Evolutionary conservation across 1,140 invertebrate genomes (phyloP).

Genomic region (Calliphora vicina): DNA sequence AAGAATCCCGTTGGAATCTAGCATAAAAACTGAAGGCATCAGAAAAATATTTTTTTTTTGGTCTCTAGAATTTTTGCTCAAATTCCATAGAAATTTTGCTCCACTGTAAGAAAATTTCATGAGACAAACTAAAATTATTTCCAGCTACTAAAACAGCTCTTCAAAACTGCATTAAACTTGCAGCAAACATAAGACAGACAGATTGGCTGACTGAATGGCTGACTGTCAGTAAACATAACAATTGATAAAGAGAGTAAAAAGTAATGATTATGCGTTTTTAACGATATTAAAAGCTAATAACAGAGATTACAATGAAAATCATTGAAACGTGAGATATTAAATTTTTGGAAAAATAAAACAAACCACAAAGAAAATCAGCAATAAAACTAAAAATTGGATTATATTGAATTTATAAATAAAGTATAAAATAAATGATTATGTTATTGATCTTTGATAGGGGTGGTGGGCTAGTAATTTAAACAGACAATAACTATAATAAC

Average conservation of each 20-base stretch:
- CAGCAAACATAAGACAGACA: conserved; percentile 23
- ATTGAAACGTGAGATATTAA: conserved; percentile 33
- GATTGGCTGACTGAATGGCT: conserved; percentile 25
- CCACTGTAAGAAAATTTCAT: too few relatives aligned
- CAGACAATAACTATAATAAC: neutral
- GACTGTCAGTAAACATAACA: neutral
- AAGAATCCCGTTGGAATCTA: too few relatives aligned
- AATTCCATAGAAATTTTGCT: too few relatives aligned
- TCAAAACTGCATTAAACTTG: too few relatives aligned
- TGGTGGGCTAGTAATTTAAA: neutral
- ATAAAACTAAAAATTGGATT: neutral
- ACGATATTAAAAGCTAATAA: conserved; percentile 30
- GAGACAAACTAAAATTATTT: too few relatives aligned
- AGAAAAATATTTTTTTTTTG: too few relatives aligned
- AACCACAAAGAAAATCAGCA: neutral
- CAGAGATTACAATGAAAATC: conserved; percentile 25
- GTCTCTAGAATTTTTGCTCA: too few relatives aligned
- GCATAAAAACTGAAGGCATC: too few relatives aligned
- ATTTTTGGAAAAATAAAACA: neutral
- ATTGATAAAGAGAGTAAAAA: conserved; percentile 17
- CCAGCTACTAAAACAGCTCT: too few relatives aligned
- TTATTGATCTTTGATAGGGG: neutral
- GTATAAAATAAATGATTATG: neutral
- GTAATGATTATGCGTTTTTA: conserved; percentile 25
- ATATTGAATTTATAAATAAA: neutral